Base-by-base conservation (phyloP, 2,797 vertebrate species). In the Mormyrops attenuatus region DNA sequence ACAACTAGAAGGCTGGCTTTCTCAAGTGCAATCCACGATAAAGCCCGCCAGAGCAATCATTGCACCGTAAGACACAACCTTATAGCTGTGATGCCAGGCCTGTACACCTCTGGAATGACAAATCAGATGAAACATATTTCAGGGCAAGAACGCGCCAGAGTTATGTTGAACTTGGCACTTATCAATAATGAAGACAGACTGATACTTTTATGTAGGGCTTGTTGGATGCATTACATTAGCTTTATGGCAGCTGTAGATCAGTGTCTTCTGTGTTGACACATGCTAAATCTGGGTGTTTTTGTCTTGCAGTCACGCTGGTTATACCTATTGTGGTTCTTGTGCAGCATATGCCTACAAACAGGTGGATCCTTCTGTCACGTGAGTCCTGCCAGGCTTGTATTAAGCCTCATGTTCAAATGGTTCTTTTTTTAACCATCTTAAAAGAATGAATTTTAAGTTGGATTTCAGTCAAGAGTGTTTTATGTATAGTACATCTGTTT, bases 11-110 rank as follows among this genome's bases (percentile, higher is more conserved):
- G 97, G 97, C 89, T 99, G 98, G 98, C 96, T 99, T 94, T 98
- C 98, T 92, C 98, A 99, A 97, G 98, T 98, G 93, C 97, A 99
- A 93, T 97, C 97, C 91, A 97, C 97, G 2, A 96, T 97, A 94
- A 97, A 97, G 96, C 98, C 98, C 93, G 98, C 98, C 91, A 96
- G 98, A 98, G 98, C 98, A 96, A 99, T 99, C 96, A 99, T 99
- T 96, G 98, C 97, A 91, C 98, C 98, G 98, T 98, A 94, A 97
- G 97, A 90, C 84, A 63, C 7, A 73, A 13, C 30, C 2, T 87
- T 17, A 15, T 57, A 57, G 30, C 85, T 7, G 85, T 86, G 13
- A 86, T 86, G 49, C 26, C 52, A 50, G 20, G 20, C 8, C 44
- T 26, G 85, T 84, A 50, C 20, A 26, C 47, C 50, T 57, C 26